Base-by-base conservation (phyloP, 2,888 invertebrate species). In the Lissonota sp. region DNA sequence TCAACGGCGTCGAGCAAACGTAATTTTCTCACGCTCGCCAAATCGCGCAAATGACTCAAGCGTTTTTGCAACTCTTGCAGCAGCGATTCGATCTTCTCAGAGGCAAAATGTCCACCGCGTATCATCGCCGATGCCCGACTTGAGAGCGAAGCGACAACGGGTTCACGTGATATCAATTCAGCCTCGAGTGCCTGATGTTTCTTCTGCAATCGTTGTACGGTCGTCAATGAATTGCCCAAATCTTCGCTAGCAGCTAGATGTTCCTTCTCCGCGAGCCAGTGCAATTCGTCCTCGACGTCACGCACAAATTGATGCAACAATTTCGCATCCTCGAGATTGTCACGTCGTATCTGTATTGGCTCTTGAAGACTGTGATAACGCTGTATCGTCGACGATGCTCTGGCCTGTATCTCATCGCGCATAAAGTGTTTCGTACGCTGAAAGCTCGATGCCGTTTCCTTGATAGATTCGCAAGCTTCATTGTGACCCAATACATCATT, bases 141-240 rank as follows among this genome's bases (percentile, higher is more conserved):
- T 0, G 95, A 93, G 0, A 99, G 93, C 0, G 95, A 95, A 5
- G 95, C 94, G 5, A 98, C 95, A 0, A 97, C 95, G 0, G 98
- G 97, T 91, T 99, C 98, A 88, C 97, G 96, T 0, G 98, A 96
- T 7, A 96, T 94, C 6, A 98, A 94, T 91, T 99, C 99, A 0
- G 97, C 96, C 91, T 99, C 99, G 46, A 99, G 91, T 0, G 96
- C 96, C 90, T 97, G 96, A 89, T 99, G 99, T 92, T 99, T 99
- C 94, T 99, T 99, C 89, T 98, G 97, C 58, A 98, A 93, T 75
- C 96, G 96, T 89, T 98, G 98, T 0, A 98, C 98, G 10, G 97
- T 96, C 0, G 95, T 94, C 71, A 97, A 92, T 40, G 93, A 93
- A 76, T 91, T 94, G 8, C 96, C 96, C 10, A 97, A 93, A 90